Base-by-base conservation (phyloP, 2,888 invertebrate species). In the Acrobasis repandana region DNA sequence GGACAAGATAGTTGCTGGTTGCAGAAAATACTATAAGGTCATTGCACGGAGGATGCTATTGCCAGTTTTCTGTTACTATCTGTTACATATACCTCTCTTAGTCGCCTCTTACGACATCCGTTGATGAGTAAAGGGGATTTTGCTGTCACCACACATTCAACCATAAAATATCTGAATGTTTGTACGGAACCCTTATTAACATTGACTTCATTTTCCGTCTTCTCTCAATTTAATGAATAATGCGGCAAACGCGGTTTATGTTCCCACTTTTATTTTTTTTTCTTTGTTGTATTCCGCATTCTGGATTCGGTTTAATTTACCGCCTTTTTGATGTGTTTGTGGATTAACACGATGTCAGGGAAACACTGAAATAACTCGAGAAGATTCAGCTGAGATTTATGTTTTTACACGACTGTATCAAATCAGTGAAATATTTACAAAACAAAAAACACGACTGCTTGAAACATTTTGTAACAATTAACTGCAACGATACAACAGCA, bases 201-300 rank as follows among this genome's bases (percentile, higher is more conserved):
- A 10, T 11, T 10, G 20, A 14, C 43, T 43, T 43, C 14, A 11
- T 54, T 38, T 54, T 38, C 54, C 54, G 33, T 43, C 50, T 57
- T 48, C 36, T 5, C 51, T n/a, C 58, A 58, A 58, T 58, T 58
- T 50, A 49, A 58, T 58, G 58, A 49, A 58, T 58, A 58, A 58
- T 49, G 49, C 48, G 48, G 0, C 48, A 34, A 46, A 20, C 46
- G 36, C 58, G 58, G 49, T 58, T 58, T 58, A 58, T 58, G 58
- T 58, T 36, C 58, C 20, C 38, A 49, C 58, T 58, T 57, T 58
- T 58, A 58, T 58, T 36, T 56, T 50, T 54, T 54, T 54, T 54
- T 36, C 54, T 43, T 54, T 54, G 54, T 54, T 54, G 54, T 38
- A 8, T 43, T 54, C n/a, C 54, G 16, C 20, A 38, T 54, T 54